Conservation (phyloP, 2,113 vertebrate genomes). For the Herpetotheres cachinnans region DNA sequence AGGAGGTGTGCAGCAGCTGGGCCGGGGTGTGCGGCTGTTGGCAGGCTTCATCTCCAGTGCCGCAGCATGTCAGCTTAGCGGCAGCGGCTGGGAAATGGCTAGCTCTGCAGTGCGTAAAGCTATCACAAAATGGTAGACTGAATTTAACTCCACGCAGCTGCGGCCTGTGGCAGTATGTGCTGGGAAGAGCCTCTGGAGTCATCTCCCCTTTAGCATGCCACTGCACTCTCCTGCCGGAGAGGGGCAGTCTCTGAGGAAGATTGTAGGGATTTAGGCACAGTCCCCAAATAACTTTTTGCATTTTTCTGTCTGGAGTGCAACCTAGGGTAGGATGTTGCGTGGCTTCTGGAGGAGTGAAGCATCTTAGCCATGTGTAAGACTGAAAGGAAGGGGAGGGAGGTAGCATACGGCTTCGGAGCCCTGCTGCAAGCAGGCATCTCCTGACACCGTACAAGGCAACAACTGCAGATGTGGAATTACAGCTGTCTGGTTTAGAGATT, state of each 20-base stretch:
- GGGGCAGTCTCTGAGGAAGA: neutral
- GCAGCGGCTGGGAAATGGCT: neutral
- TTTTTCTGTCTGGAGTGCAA: neutral
- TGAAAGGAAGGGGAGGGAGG: neutral
- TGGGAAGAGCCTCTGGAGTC: neutral
- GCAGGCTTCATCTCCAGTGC: neutral
- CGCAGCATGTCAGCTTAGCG: neutral
- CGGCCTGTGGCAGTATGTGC: neutral
- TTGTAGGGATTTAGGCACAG: neutral
- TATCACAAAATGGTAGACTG: neutral
- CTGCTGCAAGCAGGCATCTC: neutral
- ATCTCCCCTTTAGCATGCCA: neutral
- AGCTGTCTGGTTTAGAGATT: neutral
- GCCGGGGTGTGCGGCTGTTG: accelerated
- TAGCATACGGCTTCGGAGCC: neutral
- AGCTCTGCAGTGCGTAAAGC: neutral
- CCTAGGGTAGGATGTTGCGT: neutral
- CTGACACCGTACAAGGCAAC: neutral
- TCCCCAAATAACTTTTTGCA: neutral
- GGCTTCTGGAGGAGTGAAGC: neutral
- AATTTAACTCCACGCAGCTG: neutral
- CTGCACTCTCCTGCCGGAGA: neutral
- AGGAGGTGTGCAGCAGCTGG: neutral
- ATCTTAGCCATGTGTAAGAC: neutral
- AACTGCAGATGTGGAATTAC: neutral